These are phyloP conservation scores for Rana temporaria DNA, from an alignment of 2,113 vertebrate genomes.

Conservation along the genomic window DNA sequence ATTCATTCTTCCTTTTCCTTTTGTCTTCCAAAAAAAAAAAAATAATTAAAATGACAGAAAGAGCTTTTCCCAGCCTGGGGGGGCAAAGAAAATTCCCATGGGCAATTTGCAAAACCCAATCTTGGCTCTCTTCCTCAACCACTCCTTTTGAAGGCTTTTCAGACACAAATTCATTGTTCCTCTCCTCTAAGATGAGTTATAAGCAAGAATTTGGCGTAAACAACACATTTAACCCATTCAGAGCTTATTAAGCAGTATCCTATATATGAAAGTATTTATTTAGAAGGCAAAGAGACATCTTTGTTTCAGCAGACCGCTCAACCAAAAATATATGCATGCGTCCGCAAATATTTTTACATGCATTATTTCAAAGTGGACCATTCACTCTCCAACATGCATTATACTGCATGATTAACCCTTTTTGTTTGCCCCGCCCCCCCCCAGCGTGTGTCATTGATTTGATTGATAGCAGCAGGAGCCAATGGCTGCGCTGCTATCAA, in stretches of 20 bases:
- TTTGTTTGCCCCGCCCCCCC: too few species aligned
- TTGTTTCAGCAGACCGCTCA: too few species aligned
- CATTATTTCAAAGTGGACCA: too few species aligned
- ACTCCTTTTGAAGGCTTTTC: constrained; percentile 44
- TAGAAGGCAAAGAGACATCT: too few species aligned
- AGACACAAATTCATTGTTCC: constrained; percentile 50
- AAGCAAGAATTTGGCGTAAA: constrained; percentile 23
- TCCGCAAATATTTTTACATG: too few species aligned
- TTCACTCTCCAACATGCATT: too few species aligned
- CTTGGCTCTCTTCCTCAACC: constrained; percentile 33
- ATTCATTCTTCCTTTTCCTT: constrained; percentile 4
- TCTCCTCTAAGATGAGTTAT: constrained; percentile 35
- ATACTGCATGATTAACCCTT: too few species aligned
- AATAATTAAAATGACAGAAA: constrained; percentile 30
- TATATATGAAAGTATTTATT: too few species aligned
- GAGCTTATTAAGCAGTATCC: neutral
- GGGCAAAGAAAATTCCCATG: constrained; percentile 46
- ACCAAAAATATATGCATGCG: too few species aligned
- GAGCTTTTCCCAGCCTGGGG: constrained; percentile 54
- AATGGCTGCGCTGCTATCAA: too few species aligned
- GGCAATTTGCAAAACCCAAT: constrained; percentile 17
- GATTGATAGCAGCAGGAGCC: too few species aligned
- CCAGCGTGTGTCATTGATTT: too few species aligned
- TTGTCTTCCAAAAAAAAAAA: constrained; percentile 19
- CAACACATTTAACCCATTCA: constrained; percentile 37